phyloP scores from a whole-genome alignment of 2,797 vertebrate species.

The Ctenosaura bakeri region DNA sequence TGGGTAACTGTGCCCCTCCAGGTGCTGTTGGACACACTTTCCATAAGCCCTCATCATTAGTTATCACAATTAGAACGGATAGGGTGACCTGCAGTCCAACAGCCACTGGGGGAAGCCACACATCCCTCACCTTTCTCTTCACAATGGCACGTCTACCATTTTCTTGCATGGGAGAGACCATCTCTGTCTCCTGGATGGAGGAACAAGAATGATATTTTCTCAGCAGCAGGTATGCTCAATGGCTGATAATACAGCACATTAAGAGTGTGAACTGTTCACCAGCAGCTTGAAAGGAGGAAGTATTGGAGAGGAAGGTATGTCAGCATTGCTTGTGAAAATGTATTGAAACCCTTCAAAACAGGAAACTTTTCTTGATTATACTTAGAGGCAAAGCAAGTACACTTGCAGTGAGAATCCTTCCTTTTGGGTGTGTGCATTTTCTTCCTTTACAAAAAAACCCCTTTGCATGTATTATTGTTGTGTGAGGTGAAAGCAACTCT shows the following conservation, averaged over 20 bases:
- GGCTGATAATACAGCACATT: background rate
- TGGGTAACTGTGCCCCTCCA: background rate
- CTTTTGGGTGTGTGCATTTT: background rate
- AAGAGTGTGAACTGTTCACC: background rate
- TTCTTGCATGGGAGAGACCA: background rate
- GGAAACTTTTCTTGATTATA: background rate
- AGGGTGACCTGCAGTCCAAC: background rate
- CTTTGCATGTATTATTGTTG: conserved; percentile 52
- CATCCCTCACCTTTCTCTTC: background rate
- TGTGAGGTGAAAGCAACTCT: background rate
- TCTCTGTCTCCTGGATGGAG: too few relatives aligned
- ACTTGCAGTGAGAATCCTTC: conserved; percentile 47
- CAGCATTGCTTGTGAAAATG: background rate
- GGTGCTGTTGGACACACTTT: background rate
- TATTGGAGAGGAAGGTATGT: too few relatives aligned
- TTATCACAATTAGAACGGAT: background rate
- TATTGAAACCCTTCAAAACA: background rate
- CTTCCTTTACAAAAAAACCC: background rate
- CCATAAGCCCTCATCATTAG: background rate
- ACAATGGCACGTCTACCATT: background rate
- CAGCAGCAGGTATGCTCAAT: background rate
- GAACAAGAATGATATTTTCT: background rate
- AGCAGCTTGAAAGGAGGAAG: background rate
- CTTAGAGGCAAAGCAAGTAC: background rate
- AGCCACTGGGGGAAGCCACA: background rate